phyloP scores from a whole-genome alignment of 2,888 invertebrate genomes.

The Leptopterna dolabrata region DNA sequence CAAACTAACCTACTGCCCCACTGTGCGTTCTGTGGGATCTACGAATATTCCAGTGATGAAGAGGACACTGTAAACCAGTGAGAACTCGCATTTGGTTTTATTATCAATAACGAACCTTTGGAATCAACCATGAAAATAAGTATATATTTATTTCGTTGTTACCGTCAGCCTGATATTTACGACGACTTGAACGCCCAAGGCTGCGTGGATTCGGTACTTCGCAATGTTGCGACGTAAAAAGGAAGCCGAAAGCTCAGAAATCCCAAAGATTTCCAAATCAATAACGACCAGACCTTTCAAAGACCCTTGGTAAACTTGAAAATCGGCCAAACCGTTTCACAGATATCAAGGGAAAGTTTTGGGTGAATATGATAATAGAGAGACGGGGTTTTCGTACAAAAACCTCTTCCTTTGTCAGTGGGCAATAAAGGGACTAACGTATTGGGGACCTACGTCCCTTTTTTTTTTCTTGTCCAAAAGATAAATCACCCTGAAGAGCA shows the following conservation, averaged over 20 bases:
- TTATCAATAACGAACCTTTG: too few relatives aligned
- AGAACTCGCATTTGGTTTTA: too few relatives aligned
- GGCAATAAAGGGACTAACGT: not conserved
- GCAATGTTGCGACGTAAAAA: too few relatives aligned
- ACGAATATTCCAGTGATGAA: too few relatives aligned
- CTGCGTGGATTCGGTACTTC: too few relatives aligned
- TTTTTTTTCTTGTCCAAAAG: not conserved
- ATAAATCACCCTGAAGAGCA: slow-evolving; percentile 8
- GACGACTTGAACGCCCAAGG: too few relatives aligned
- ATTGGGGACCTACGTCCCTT: not conserved
- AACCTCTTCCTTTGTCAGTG: not conserved
- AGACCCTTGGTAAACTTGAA: not conserved
- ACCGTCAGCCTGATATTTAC: too few relatives aligned
- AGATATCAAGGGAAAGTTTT: not conserved
- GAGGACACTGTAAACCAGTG: too few relatives aligned
- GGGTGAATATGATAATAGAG: not conserved
- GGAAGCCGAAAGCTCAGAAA: not conserved
- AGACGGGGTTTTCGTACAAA: not conserved
- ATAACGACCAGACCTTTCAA: not conserved
- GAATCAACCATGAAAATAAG: too few relatives aligned
- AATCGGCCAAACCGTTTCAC: not conserved
- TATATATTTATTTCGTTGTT: too few relatives aligned
- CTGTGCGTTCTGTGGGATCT: too few relatives aligned
- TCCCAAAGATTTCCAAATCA: not conserved
- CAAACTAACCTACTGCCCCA: too few relatives aligned